Conservation (phyloP, 2,113 vertebrate species). For the Onychostruthus taczanowskii region DNA sequence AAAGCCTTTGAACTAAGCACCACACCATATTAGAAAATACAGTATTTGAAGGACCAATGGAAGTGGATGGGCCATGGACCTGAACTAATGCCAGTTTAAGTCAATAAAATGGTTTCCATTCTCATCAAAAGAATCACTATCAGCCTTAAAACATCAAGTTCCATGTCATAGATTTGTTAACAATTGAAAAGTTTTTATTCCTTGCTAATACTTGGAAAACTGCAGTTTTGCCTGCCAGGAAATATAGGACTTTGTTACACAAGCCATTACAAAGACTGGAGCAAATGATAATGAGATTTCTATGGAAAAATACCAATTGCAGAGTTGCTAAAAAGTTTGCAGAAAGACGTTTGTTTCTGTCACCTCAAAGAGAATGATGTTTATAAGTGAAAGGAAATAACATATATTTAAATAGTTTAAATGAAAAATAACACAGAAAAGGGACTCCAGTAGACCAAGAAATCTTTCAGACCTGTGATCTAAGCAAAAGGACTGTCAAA, state of each 20-base stretch:
- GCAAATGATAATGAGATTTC: background rate
- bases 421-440: background rate
- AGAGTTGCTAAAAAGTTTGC: background rate
- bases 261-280: background rate
- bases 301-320: background rate
- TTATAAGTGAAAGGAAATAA: background rate
- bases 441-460: background rate
- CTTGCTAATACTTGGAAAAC: background rate
- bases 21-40: background rate
- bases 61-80: background rate
- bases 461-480: background rate
- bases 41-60: background rate
- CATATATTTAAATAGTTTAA: background rate
- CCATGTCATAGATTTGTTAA: background rate
- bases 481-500: background rate
- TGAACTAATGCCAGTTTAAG: background rate
- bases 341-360: background rate
- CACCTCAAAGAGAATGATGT: background rate
- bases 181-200: background rate
- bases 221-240: background rate
- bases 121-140: background rate
- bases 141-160: background rate
- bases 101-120: background rate
- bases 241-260: background rate
- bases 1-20: constrained; percentile 15